phyloP scores from a whole-genome alignment of 1,140 invertebrate genomes.

The Ephestia elutella region DNA sequence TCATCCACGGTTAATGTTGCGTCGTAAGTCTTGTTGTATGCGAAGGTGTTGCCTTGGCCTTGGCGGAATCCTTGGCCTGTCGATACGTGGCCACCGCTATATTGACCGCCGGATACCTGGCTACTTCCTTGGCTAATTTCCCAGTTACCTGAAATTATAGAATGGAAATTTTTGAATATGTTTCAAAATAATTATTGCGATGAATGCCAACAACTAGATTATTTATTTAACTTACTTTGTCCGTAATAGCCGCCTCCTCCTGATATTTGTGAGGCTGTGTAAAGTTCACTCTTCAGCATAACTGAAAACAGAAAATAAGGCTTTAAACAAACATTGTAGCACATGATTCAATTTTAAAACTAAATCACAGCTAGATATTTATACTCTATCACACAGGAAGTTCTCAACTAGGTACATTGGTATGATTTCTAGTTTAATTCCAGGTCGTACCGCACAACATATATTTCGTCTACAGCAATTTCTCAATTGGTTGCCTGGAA shows the following conservation, averaged over 20 bases:
- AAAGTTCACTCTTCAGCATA: constrained; percentile 50
- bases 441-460: too few relatives aligned
- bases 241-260: constrained; percentile 50
- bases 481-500: too few relatives aligned
- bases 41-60: constrained; percentile 20
- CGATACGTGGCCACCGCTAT: constrained; percentile 13
- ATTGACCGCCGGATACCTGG: constrained; percentile 16
- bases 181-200: not conserved
- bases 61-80: constrained; percentile 20
- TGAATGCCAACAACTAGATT: too few relatives aligned
- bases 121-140: constrained; percentile 22
- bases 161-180: not conserved
- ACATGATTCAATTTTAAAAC: too few relatives aligned
- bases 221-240: constrained; percentile 42
- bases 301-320: constrained; percentile 34
- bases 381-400: too few relatives aligned
- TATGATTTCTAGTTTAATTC: too few relatives aligned
- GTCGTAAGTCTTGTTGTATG: constrained; percentile 38
- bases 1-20: constrained; percentile 43
- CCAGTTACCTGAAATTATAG: constrained; percentile 44
- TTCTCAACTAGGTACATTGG: too few relatives aligned
- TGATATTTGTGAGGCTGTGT: constrained; percentile 35
- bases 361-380: too few relatives aligned
- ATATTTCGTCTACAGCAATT: too few relatives aligned
- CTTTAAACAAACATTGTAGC: too few relatives aligned